Conservation (phyloP, 2,888 invertebrate genomes). For the Schizotus pectinicornis region DNA sequence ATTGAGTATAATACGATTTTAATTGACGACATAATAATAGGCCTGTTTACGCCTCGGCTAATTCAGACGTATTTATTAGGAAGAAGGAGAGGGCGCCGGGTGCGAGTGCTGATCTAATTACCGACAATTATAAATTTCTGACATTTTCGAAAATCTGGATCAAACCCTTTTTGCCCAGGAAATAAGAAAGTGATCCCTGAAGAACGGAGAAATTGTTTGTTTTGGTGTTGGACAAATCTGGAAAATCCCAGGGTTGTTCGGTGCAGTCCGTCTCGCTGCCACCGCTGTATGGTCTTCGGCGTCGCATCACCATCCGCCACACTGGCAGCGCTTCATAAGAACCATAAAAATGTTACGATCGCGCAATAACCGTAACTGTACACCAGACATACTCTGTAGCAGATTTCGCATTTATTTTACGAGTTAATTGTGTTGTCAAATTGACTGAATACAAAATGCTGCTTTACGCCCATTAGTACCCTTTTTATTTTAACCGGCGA, state of each 20-base stretch:
- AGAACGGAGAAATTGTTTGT: too few species aligned
- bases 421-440: conserved; percentile 58
- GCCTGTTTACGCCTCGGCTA: conserved; percentile 50
- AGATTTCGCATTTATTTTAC: conserved; percentile 55
- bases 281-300: neutral
- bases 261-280: neutral
- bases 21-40: conserved; percentile 55
- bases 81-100: conserved; percentile 40
- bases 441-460: conserved; percentile 47
- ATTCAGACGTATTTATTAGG: conserved; percentile 50
- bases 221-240: too few species aligned
- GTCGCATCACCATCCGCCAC: conserved; percentile 11
- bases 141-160: neutral
- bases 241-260: too few species aligned
- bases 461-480: conserved; percentile 45
- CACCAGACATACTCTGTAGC: conserved; percentile 55
- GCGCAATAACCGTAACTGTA: conserved; percentile 57
- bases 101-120: conserved; percentile 49
- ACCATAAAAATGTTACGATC: conserved; percentile 58
- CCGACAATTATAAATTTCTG: conserved; percentile 42
- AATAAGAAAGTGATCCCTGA: too few species aligned
- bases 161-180: neutral
- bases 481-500: conserved; percentile 26
- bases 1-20: conserved; percentile 51
- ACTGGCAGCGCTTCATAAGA: conserved; percentile 46